Conservation (phyloP, 2,888 invertebrate genomes). For the Caenorhabditis sp. region DNA sequence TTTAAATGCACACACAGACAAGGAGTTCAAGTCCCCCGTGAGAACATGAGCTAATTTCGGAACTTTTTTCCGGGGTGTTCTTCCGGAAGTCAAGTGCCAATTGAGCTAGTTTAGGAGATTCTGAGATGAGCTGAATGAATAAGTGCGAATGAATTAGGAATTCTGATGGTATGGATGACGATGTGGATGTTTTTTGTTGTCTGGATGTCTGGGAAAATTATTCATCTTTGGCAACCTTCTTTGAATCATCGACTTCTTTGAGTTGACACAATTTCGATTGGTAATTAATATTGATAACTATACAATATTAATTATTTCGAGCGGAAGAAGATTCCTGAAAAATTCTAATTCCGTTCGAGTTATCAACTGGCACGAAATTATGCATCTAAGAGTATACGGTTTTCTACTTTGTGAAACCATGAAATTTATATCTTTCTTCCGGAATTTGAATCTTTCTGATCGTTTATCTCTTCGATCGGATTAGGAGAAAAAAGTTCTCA, state of each 20-base stretch:
- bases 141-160: not conserved
- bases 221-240: not conserved
- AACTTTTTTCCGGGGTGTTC: conserved; percentile 33
- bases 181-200: not conserved
- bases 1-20: conserved; percentile 15
- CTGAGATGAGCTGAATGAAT: not conserved
- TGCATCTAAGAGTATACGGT: no score
- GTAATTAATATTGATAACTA: no score
- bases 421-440: not conserved
- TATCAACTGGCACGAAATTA: no score
- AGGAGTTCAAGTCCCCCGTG: conserved; percentile 48
- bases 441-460: no score
- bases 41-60: conserved; percentile 36
- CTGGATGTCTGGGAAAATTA: not conserved
- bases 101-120: conserved; percentile 3
- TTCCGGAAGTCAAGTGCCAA: not conserved
- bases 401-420: not conserved
- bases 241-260: no score
- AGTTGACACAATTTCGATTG: no score
- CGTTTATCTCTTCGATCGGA: no score
- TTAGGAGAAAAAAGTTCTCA: no score
- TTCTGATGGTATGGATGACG: conserved; percentile 4
- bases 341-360: no score
- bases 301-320: no score
- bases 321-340: no score